Evolutionary conservation across 2,888 invertebrate genomes (phyloP).

Genomic region (Axea sp.): DNA sequence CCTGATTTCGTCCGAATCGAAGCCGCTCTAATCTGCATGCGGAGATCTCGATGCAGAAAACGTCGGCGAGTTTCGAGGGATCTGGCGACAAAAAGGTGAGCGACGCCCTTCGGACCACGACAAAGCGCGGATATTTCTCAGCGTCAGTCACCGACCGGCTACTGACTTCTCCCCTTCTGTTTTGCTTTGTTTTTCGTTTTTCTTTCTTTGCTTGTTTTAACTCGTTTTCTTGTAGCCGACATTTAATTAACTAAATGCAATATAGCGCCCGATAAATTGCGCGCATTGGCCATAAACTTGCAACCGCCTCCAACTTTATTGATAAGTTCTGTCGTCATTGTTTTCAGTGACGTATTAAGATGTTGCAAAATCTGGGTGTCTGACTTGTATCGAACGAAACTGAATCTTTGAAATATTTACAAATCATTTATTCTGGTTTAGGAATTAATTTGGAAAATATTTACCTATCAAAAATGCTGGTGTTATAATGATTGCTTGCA

Average conservation of each 20-base stretch:
- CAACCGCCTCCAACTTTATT: constrained; percentile 69
- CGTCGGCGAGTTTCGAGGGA: constrained; percentile 55
- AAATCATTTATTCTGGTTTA: too few species aligned
- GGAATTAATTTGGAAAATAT: too few species aligned
- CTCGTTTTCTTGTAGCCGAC: constrained; percentile 40
- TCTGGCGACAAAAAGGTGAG: constrained; percentile 57
- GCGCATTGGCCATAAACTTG: constrained; percentile 73
- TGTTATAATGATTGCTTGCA: too few species aligned
- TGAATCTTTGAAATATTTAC: too few species aligned
- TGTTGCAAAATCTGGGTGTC: not conserved
- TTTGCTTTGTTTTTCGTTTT: constrained; percentile 11
- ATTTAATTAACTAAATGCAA: constrained; percentile 75
- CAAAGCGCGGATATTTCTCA: constrained; percentile 58
- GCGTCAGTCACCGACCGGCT: constrained; percentile 54
- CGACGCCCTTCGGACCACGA: constrained; percentile 52
- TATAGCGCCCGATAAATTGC: constrained; percentile 70
- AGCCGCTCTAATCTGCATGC: constrained; percentile 59
- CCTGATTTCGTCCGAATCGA: constrained; percentile 47
- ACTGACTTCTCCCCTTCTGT: constrained; percentile 31
- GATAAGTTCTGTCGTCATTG: constrained; percentile 69
- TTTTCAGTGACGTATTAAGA: not conserved
- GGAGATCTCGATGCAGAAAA: constrained; percentile 48
- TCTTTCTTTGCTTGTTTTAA: constrained; percentile 6
- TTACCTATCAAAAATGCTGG: too few species aligned
- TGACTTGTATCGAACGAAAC: too few species aligned